Conservation (phyloP, 2,888 invertebrate species). For the Yponomeuta sedellus region DNA sequence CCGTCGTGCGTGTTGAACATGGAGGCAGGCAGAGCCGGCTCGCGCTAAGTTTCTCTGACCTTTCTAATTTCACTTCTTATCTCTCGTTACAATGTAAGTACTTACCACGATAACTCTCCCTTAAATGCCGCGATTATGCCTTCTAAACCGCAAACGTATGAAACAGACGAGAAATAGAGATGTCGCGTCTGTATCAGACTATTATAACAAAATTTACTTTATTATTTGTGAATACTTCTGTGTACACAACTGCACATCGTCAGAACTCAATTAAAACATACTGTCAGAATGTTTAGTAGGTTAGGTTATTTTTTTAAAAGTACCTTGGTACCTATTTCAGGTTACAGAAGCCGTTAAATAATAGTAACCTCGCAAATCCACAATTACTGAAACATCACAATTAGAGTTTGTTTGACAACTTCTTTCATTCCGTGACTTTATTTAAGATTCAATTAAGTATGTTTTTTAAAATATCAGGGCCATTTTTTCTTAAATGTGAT, state of each 20-base stretch:
- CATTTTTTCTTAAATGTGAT: too few relatives aligned
- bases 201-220: neutral
- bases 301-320: too few relatives aligned
- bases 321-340: too few relatives aligned
- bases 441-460: too few relatives aligned
- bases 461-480: too few relatives aligned
- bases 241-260: neutral
- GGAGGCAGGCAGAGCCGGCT: neutral
- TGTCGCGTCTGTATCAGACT: neutral
- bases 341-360: too few relatives aligned
- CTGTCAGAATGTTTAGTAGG: neutral
- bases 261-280: neutral
- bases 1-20: slow-evolving; percentile 1
- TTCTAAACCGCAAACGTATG: neutral
- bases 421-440: too few relatives aligned
- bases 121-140: neutral
- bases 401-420: too few relatives aligned
- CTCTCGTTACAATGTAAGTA: slow-evolving; percentile 20
- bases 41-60: slow-evolving; percentile 41
- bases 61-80: slow-evolving; percentile 50
- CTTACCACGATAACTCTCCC: neutral
- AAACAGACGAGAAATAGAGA: neutral
- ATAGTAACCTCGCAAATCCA: too few relatives aligned
- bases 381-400: too few relatives aligned
- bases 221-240: neutral